A percentile compares a stretch with the other conserved stretches of the same genome.
These are phyloP conservation scores for Meriones psammophilus DNA, from an alignment of 2,797 vertebrate species.

Conservation along the genomic window DNA sequence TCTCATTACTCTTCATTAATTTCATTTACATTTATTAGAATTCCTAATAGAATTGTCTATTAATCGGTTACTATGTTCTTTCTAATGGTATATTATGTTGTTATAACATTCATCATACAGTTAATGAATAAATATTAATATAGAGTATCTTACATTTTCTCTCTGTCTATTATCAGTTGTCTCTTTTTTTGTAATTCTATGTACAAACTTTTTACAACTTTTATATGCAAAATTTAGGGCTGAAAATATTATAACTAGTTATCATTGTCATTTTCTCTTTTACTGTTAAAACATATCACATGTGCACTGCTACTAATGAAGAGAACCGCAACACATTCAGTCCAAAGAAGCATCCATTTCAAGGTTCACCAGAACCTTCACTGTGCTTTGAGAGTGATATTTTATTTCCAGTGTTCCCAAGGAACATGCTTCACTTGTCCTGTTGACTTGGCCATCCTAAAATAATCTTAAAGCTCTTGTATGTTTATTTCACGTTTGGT, in stretches of 20 bases:
- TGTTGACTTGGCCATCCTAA: neutral
- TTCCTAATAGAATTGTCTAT: neutral
- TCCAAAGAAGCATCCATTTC: neutral
- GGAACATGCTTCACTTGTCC: neutral
- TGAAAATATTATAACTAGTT: neutral
- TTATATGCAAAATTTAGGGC: neutral
- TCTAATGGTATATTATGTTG: neutral
- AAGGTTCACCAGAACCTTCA: neutral
- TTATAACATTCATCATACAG: neutral
- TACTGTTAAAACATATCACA: neutral
- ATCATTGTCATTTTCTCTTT: neutral
- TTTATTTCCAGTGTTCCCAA: neutral
- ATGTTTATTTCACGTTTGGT: neutral
- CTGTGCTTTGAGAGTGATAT: neutral
- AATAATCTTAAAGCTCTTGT: neutral
- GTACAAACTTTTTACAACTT: neutral
- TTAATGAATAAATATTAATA: neutral
- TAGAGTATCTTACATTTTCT: neutral
- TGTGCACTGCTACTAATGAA: neutral
- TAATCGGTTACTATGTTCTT: neutral
- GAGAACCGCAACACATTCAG: neutral
- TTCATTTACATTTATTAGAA: neutral
- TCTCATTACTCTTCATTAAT: neutral
- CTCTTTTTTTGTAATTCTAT: neutral
- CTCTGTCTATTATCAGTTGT: neutral